Conservation (phyloP, 2,113 vertebrate genomes). For the Smithornis capensis region DNA sequence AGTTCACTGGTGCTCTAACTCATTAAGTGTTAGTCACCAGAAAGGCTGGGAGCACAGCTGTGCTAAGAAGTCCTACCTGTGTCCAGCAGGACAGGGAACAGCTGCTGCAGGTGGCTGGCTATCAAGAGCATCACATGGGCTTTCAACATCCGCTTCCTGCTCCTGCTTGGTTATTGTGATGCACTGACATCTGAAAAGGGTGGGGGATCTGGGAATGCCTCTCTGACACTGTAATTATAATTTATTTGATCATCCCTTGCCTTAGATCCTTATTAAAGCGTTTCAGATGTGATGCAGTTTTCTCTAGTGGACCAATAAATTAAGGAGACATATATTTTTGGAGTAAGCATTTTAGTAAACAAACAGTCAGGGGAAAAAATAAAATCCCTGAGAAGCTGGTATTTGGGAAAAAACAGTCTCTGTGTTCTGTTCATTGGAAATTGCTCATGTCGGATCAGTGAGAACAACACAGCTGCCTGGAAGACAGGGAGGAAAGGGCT, state of each 20-base stretch:
- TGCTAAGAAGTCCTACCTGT: not conserved
- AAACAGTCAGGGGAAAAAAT: not conserved
- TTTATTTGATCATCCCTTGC: not conserved
- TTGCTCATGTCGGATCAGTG: not conserved
- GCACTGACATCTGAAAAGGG: not conserved
- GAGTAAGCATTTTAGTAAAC: conserved; percentile 3
- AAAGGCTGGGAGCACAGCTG: not conserved
- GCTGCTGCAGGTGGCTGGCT: not conserved
- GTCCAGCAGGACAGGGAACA: not conserved
- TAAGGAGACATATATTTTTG: not conserved
- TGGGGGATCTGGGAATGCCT: not conserved
- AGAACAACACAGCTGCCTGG: not conserved
- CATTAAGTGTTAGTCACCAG: not conserved
- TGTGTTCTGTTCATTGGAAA: not conserved
- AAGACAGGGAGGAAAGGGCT: not conserved
- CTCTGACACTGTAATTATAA: not conserved
- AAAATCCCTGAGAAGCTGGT: not conserved
- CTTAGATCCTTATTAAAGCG: not conserved
- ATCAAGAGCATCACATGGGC: not conserved
- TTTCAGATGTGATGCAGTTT: conserved; percentile 16
- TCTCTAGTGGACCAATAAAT: conserved; percentile 24
- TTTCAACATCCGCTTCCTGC: not conserved
- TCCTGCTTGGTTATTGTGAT: not conserved
- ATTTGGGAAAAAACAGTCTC: not conserved
- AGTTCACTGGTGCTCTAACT: not conserved